These are phyloP conservation scores for Lamproptera curius DNA, from an alignment of 2,888 invertebrate genomes.

Conservation along the genomic window DNA sequence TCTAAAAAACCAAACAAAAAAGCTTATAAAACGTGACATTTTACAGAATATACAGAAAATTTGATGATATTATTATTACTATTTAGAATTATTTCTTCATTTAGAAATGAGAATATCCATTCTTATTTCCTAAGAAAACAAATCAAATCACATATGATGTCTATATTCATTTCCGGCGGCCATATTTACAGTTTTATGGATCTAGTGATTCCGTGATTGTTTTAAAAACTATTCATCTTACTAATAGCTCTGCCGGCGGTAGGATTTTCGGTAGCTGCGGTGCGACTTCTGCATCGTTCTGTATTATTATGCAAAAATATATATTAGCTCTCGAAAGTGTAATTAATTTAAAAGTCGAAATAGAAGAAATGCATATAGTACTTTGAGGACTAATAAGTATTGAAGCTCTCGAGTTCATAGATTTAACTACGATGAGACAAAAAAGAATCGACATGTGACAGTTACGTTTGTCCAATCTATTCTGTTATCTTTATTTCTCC, in stretches of 20 bases:
- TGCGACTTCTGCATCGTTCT: slow-evolving; percentile 26
- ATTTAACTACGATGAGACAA: too few relatives aligned
- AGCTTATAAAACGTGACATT: too few relatives aligned
- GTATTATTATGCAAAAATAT: slow-evolving; percentile 11
- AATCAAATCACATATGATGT: slow-evolving; percentile 1
- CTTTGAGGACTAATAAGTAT: too few relatives aligned
- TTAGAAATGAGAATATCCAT: not conserved
- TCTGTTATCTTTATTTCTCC: too few relatives aligned
- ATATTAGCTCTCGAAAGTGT: slow-evolving; percentile 10
- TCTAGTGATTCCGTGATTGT: slow-evolving; percentile 34
- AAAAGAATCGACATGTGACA: too few relatives aligned
- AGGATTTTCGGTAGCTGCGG: slow-evolving; percentile 18
- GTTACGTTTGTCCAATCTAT: too few relatives aligned
- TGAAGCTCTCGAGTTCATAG: too few relatives aligned
- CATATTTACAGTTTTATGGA: slow-evolving; percentile 36
- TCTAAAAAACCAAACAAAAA: too few relatives aligned
- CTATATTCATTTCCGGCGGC: slow-evolving; percentile 4
- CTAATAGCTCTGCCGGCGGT: slow-evolving; percentile 7
- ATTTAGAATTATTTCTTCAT: not conserved
- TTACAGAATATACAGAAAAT: too few relatives aligned
- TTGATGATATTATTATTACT: too few relatives aligned
- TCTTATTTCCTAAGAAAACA: not conserved
- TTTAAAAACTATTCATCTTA: slow-evolving; percentile 21
- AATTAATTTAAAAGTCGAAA: too few relatives aligned
- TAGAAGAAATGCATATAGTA: not conserved